These are phyloP conservation scores for Corvus moneduloides DNA, from an alignment of 2,113 vertebrate species.

Conservation along the genomic window DNA sequence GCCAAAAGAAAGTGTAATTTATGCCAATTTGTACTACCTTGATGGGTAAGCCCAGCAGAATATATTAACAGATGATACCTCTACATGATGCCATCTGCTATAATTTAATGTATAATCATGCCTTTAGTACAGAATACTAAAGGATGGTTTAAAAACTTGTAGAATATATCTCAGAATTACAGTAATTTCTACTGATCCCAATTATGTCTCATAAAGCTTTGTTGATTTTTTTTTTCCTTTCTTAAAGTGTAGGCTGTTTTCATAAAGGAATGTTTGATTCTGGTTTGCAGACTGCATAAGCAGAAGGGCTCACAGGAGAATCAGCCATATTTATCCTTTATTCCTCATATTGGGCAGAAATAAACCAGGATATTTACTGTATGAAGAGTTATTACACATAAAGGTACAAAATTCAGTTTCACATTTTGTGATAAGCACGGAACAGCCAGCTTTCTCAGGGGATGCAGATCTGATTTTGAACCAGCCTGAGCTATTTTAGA, in stretches of 20 bases:
- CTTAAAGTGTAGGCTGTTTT: not conserved
- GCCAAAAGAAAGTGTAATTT: constrained; percentile 36
- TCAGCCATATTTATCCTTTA: not conserved
- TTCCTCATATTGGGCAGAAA: not conserved
- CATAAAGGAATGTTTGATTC: not conserved
- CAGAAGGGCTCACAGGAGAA: not conserved
- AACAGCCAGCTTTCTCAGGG: not conserved
- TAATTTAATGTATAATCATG: constrained; percentile 37
- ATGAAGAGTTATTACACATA: not conserved
- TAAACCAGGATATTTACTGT: not conserved
- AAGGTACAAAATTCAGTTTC: not conserved
- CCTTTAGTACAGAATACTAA: constrained; percentile 6
- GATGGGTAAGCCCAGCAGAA: constrained; percentile 24
- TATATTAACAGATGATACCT: constrained; percentile 39
- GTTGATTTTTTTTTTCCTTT: not conserved
- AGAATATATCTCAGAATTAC: not conserved
- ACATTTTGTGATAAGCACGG: not conserved
- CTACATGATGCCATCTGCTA: constrained; percentile 26
- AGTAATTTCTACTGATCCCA: constrained; percentile 24
- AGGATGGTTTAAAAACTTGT: constrained; percentile 11
- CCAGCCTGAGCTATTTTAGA: not conserved
- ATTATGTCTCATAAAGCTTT: not conserved
- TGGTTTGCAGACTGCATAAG: not conserved
- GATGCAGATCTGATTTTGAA: not conserved
- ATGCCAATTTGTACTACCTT: constrained; percentile 35